Base-by-base conservation (phyloP, 2,113 vertebrate species). In the Pelusios castaneus region DNA sequence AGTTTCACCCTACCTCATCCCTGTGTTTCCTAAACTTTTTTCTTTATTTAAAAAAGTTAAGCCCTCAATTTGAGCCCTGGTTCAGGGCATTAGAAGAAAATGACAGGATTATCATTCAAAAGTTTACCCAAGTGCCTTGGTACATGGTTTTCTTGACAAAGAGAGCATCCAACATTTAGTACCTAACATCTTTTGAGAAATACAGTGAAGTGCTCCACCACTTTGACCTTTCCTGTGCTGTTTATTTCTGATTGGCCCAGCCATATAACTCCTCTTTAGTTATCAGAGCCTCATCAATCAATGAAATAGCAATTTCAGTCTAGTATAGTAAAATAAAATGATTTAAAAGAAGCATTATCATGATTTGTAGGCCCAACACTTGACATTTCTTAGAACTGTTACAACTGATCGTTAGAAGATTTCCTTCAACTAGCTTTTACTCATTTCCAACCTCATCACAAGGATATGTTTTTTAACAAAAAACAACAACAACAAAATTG, bases 91-190 rank as follows among this genome's bases (percentile, higher is more conserved):
- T 96, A 93, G 51, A 58, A 92, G 73, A 88, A 96, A 95, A 77
- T 91, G 96, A 92, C 94, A 95, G 43, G 88, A 90, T 82, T 87
- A 84, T 96, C 49, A 94, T 93, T 96, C 79, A 93, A 92, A 91
- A 93, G 92, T 87, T 96, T 90, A 95, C 76, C 60, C 81, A 79
- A 80, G 52, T 82, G 52, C 11, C 77, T 90, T 94, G 92, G 95
- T 97, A 91, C 87, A 93, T 93, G 87, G 94, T 97, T 97, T 96
- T 95, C 89, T 88, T 95, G 89, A 96, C 93, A 96, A 97, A 97
- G 92, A 96, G 92, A 96, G 70, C 81, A 92, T 80, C 92, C 96
- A 96, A 95, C 93, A 94, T 97, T 96, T 96, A 95, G 97, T 96
- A 96, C 56, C 49, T 75, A 87, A 56, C 45, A 75, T 89, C 75